Evolutionary conservation across 2,797 vertebrate genomes (phyloP).

Genomic region (Potorous gilbertii): DNA sequence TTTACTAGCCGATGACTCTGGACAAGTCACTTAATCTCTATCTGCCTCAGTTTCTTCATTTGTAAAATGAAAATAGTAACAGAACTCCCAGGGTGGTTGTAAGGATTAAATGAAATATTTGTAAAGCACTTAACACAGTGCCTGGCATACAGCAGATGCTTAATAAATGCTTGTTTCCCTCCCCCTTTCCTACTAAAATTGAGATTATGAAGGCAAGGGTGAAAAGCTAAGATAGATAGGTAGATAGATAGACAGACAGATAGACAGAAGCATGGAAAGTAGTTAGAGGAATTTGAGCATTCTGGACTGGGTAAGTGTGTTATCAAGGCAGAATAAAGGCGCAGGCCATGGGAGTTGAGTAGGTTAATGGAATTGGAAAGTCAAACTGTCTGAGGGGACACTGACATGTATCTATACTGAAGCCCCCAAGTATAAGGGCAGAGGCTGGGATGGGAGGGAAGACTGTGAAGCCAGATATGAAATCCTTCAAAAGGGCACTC

Average conservation of each 20-base stretch:
- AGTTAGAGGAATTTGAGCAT: not conserved
- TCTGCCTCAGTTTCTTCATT: not conserved
- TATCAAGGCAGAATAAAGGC: not conserved
- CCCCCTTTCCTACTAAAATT: not conserved
- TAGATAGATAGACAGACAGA: no score
- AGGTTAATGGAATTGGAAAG: not conserved
- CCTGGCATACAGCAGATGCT: not conserved
- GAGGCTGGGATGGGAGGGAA: not conserved
- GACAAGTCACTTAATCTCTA: not conserved
- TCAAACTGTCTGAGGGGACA: not conserved
- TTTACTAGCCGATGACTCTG: not conserved
- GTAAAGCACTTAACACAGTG: not conserved
- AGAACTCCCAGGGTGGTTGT: not conserved
- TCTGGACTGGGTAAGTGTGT: not conserved
- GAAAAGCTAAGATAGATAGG: not conserved
- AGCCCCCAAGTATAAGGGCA: not conserved
- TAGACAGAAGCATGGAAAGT: not conserved
- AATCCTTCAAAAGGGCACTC: not conserved
- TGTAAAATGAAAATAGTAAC: not conserved
- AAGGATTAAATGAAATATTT: not conserved
- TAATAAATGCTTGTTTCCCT: not conserved
- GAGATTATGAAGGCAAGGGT: not conserved
- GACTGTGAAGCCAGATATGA: not conserved
- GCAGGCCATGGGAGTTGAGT: not conserved
- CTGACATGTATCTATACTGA: not conserved